phyloP scores from a whole-genome alignment of 2,888 invertebrate genomes.

The Patella pellucida region DNA sequence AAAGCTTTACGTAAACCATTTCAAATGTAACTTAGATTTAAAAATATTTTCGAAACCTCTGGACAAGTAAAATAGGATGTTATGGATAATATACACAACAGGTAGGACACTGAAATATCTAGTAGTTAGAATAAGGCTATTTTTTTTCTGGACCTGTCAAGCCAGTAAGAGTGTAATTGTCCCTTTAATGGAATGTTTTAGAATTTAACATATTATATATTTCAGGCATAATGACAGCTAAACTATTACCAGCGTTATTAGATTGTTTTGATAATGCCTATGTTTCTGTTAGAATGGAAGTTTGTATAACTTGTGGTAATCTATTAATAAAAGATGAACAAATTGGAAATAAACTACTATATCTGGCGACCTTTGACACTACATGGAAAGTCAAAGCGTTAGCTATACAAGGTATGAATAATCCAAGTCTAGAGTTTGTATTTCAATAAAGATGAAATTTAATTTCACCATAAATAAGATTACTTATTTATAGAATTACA shows the following conservation, averaged over 20 bases:
- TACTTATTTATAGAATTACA: too few species aligned
- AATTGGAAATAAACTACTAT: constrained; percentile 60
- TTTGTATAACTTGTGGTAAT: constrained; percentile 66
- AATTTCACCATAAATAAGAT: too few species aligned
- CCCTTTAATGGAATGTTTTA: neutral
- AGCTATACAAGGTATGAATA: constrained; percentile 67
- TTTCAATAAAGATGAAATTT: neutral
- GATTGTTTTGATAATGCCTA: constrained; percentile 68
- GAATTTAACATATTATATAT: constrained; percentile 13
- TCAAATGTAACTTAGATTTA: too few species aligned
- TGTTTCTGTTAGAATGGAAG: constrained; percentile 67
- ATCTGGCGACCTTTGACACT: constrained; percentile 67
- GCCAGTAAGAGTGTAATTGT: too few species aligned
- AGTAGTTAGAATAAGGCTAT: too few species aligned
- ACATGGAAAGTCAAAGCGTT: constrained; percentile 70
- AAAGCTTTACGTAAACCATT: too few species aligned
- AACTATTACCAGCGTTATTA: constrained; percentile 67
- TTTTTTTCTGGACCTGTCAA: too few species aligned
- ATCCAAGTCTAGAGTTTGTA: neutral
- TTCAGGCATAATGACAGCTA: constrained; percentile 71
- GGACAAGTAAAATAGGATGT: too few species aligned
- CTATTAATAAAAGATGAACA: constrained; percentile 63
- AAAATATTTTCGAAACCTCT: too few species aligned
- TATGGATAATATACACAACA: too few species aligned
- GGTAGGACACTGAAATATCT: too few species aligned